Evolutionary conservation across 2,888 invertebrate genomes (phyloP).

Genomic region (Resseliella maxima): DNA sequence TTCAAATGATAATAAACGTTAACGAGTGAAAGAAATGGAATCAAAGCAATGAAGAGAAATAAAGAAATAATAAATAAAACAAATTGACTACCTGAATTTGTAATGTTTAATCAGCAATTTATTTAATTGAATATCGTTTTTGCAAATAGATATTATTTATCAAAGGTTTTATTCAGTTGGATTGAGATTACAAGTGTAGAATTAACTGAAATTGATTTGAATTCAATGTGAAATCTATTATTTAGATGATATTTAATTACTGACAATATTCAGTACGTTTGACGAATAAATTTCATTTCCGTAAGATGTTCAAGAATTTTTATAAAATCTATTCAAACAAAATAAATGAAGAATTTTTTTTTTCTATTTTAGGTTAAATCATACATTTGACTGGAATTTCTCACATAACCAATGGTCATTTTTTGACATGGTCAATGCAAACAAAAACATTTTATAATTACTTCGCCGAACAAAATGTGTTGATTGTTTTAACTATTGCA

Average conservation of each 20-base stretch:
- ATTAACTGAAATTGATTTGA: background rate
- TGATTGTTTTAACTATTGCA: background rate
- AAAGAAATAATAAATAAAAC: background rate
- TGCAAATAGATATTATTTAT: background rate
- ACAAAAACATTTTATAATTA: too few species aligned
- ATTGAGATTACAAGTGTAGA: background rate
- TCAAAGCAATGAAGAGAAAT: background rate
- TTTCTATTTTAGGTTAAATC: background rate
- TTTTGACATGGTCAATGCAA: too few species aligned
- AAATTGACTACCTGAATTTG: background rate
- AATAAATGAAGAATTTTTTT: background rate
- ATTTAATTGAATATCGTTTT: slow-evolving; percentile 11
- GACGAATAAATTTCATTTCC: background rate
- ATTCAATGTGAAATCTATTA: background rate
- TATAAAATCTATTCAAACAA: too few species aligned
- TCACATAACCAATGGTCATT: too few species aligned
- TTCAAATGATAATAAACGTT: background rate
- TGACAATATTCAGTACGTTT: background rate
- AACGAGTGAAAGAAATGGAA: background rate
- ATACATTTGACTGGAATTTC: too few species aligned
- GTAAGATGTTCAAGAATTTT: background rate
- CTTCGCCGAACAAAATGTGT: too few species aligned
- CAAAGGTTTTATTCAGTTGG: background rate
- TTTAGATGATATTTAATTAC: background rate
- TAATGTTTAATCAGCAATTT: background rate